Evolutionary conservation across 2,888 invertebrate genomes (phyloP), one percentile per base, ranked within the genome.

Genomic region (Drosophila cognata): DNA sequence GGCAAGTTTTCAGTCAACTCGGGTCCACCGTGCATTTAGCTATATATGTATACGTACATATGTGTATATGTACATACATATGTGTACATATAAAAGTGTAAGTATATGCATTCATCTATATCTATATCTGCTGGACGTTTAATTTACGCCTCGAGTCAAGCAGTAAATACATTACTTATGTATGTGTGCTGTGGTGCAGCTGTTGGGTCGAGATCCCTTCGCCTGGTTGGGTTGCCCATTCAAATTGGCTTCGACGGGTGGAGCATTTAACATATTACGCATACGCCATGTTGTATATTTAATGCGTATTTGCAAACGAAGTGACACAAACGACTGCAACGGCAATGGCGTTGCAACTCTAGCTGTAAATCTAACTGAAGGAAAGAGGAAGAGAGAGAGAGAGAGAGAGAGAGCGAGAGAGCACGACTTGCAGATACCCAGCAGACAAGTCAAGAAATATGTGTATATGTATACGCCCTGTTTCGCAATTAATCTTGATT

Each of bases 61-160:
- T 38, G 8, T 1, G 11, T 1, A 11, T 33, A 36, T 10, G 33
- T 10, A n/a, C 10, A 41, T n/a, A n/a, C 2, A 1, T 10, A 41
- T 41, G 10, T 4, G 13, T 13, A 35, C 13, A 35, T 35, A 35
- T 5, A 5, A 11, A 33, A 41, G n/a, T 41, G 10, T n/a, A 43
- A 11, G 11, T 11, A 11, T 11, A 43, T 21, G 5, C 43, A 43
- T 21, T 21, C 5, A 43, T 21, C 25, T 52, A 51, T 46, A 57
- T 41, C 46, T 53, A 36, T 61, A 61, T 61, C 55, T 48, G 62
- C 53, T 64, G 67, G 62, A 68, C 72, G 75, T 73, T 84, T 81
- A 82, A 82, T 84, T 82, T 83, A 84, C 84, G 78, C 81, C 81
- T 78, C 71, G 72, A 83, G 84, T 69, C 78, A 81, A 82, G 68